Conservation (phyloP, 2,888 invertebrate genomes). For the Girardia tigrina region DNA sequence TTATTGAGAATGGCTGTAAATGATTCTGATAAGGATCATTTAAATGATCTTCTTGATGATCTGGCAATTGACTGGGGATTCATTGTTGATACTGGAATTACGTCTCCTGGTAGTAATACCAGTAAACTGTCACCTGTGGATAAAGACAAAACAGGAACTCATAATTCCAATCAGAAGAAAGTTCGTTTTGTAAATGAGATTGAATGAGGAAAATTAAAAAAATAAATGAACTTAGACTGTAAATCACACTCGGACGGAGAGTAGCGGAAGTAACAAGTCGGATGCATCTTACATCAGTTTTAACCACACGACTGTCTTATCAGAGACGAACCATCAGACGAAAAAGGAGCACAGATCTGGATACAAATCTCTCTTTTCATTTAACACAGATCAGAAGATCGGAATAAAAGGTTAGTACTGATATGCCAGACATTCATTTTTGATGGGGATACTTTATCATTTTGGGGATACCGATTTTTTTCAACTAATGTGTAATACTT, state of each 20-base stretch:
- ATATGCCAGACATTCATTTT: too few species aligned
- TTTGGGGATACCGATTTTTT: too few species aligned
- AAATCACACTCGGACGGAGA: neutral
- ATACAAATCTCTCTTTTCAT: neutral
- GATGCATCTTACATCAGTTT: constrained; percentile 4
- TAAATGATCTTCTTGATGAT: neutral
- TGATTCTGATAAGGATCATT: neutral
- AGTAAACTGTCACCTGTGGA: neutral
- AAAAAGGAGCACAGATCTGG: neutral
- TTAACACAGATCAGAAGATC: constrained; percentile 2
- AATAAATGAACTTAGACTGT: neutral
- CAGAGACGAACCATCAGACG: neutral
- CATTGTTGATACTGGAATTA: neutral
- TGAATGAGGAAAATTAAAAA: neutral
- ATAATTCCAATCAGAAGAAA: neutral
- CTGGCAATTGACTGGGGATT: constrained; percentile 15
- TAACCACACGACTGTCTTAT: neutral
- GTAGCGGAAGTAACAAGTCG: constrained; percentile 6
- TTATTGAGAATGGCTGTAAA: neutral
- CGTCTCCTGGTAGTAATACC: neutral
- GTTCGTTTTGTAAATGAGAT: neutral
- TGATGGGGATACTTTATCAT: too few species aligned
- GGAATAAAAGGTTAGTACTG: neutral
- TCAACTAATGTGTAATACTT: too few species aligned
- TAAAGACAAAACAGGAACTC: neutral